These are phyloP conservation scores for Patiria pectinifera DNA, from an alignment of 53 echinoderm and acorn worm species.

Conservation along the genomic window DNA sequence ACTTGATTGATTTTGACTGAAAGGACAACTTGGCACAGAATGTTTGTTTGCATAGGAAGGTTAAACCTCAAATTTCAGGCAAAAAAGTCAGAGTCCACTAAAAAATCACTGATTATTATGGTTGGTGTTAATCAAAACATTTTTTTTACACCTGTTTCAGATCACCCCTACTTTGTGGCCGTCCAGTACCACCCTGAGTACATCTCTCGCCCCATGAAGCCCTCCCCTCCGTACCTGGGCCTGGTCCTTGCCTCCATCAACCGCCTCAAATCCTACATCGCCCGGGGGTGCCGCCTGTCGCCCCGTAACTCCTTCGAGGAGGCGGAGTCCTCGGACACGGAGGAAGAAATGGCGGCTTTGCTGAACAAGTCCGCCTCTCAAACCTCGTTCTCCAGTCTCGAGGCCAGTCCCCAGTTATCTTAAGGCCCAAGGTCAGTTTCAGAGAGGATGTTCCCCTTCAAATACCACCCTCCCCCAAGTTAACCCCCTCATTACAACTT, in stretches of 20 bases:
- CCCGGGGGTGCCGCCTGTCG: constrained; percentile 86
- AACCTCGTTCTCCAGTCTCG: background rate
- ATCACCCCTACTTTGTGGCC: constrained; percentile 96
- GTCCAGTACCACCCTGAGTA: constrained; percentile 99
- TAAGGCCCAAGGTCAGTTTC: background rate
- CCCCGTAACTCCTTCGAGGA: constrained; percentile 83
- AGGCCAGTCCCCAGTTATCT: constrained; percentile 1
- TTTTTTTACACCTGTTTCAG: constrained; percentile 20
- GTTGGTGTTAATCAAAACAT: background rate
- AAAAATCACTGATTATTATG: too few species aligned
- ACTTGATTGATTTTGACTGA: too few species aligned
- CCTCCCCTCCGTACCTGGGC: constrained; percentile 94
- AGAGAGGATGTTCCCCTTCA: background rate
- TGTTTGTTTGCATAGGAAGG: too few species aligned
- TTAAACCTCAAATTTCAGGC: too few species aligned
- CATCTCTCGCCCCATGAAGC: constrained; percentile 97
- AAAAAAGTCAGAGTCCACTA: too few species aligned
- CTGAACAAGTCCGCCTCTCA: constrained; percentile 24
- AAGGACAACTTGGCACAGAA: too few species aligned
- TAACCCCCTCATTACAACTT: too few species aligned
- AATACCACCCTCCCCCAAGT: background rate
- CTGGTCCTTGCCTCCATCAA: constrained; percentile 88
- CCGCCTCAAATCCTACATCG: constrained; percentile 75
- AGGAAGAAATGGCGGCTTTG: constrained; percentile 80
- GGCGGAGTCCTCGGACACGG: constrained; percentile 89